Evolutionary conservation across 2,113 vertebrate genomes (phyloP).

Genomic region (Felis catus): F.catus_Fca126_mat1.0 CM031418.1:36060001-36060500

Average conservation of each 20-base stretch:
- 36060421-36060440: background rate
- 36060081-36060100: constrained; percentile 31
- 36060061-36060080: background rate
- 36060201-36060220: background rate
- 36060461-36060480: background rate
- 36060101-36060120: background rate
- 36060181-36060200: background rate
- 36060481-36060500: background rate
- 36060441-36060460: background rate
- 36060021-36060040: background rate
- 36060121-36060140: background rate
- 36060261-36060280: constrained; percentile 38
- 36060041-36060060: background rate
- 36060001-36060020: background rate
- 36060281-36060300: constrained; percentile 52
- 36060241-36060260: constrained; percentile 40
- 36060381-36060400: constrained; percentile 46
- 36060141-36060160: background rate
- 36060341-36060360: background rate
- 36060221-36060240: constrained; percentile 7
- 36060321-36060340: background rate
- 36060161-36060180: background rate
- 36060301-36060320: constrained; percentile 11
- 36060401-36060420: background rate
- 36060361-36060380: background rate